phyloP scores from a whole-genome alignment of 1,140 invertebrate species.

The Drosophila gunungcola region DNA sequence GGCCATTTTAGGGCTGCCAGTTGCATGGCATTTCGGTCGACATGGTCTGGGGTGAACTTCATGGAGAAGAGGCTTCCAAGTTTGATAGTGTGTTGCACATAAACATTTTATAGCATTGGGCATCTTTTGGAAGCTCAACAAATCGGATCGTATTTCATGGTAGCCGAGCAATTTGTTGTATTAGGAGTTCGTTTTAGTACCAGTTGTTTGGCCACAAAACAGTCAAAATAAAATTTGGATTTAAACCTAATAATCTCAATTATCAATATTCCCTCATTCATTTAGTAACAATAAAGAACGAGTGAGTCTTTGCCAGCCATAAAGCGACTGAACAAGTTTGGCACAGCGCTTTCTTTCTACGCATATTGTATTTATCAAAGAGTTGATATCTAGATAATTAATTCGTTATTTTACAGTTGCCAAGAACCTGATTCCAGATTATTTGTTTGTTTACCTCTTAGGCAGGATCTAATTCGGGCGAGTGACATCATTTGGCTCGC shows the following conservation, averaged over 20 bases:
- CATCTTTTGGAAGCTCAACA: conserved; percentile 24
- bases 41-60: conserved; percentile 44
- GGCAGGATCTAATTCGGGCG: conserved; percentile 39
- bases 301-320: conserved; percentile 21
- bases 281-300: conserved; percentile 30
- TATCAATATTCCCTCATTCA: conserved; percentile 42
- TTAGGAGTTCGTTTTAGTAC: conserved; percentile 4
- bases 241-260: conserved; percentile 53
- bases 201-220: conserved; percentile 13
- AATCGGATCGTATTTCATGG: not conserved
- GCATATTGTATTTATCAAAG: conserved; percentile 20
- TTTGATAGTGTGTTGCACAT: conserved; percentile 12
- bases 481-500: conserved; percentile 35
- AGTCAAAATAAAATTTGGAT: conserved; percentile 20
- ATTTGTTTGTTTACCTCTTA: conserved; percentile 40
- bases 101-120: conserved; percentile 9
- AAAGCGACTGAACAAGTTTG: conserved; percentile 51
- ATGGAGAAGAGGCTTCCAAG: conserved; percentile 24
- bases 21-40: conserved; percentile 53
- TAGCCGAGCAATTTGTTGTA: conserved; percentile 7
- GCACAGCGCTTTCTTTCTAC: conserved; percentile 30
- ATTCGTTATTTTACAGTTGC: conserved; percentile 49
- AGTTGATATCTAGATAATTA: conserved; percentile 16
- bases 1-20: conserved; percentile 73
- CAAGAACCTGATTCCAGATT: conserved; percentile 34